These are phyloP conservation scores for Oreochromis niloticus DNA, from an alignment of 2,113 vertebrate species.

Conservation along the genomic window DNA sequence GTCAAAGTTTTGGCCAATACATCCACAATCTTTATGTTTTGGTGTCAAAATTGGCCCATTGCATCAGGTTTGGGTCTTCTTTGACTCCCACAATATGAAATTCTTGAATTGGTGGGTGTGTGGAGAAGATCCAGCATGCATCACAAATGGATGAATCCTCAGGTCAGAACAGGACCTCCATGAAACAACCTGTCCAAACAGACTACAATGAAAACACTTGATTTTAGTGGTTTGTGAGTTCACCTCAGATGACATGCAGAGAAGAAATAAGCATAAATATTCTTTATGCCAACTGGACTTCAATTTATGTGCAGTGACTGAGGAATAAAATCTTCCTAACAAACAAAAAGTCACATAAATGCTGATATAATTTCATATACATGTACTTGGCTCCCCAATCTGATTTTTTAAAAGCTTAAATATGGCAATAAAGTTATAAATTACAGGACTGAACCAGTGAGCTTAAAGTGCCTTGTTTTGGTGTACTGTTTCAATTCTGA, in stretches of 20 bases:
- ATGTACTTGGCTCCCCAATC: neutral
- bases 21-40: neutral
- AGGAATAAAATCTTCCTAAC: neutral
- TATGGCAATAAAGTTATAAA: neutral
- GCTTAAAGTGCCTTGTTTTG: neutral
- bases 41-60: neutral
- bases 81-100: neutral
- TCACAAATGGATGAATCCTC: neutral
- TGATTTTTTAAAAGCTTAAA: fast-evolving
- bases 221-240: neutral
- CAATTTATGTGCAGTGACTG: neutral
- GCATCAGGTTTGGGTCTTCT: neutral
- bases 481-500: neutral
- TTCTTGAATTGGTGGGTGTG: neutral
- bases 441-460: neutral
- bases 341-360: neutral
- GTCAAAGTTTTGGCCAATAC: neutral
- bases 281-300: neutral
- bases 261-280: neutral
- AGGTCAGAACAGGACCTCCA: neutral
- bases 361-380: neutral
- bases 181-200: neutral
- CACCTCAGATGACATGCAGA: neutral
- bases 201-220: neutral
- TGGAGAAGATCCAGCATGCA: neutral